phyloP scores from a whole-genome alignment of 2,797 vertebrate species.

The Sebastes diploproa region DNA sequence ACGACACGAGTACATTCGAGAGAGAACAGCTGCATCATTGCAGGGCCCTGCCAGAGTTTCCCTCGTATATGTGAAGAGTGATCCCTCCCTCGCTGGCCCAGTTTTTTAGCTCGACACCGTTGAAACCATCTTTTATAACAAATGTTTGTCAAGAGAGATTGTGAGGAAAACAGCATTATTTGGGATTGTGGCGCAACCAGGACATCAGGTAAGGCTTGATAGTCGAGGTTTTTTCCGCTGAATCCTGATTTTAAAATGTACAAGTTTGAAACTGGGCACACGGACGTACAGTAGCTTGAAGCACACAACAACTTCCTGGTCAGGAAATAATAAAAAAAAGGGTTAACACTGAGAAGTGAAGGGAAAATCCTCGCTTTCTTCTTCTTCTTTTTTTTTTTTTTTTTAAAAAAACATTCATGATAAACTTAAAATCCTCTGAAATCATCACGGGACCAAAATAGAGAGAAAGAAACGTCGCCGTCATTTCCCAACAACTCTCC shows the following conservation, averaged over 20 bases:
- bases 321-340: conserved; percentile 1
- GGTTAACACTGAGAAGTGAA: conserved; percentile 62
- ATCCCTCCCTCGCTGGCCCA: conserved; percentile 23
- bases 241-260: conserved; percentile 32
- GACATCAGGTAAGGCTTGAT: conserved; percentile 54
- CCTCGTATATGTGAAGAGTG: conserved; percentile 35
- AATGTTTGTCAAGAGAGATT: conserved; percentile 14
- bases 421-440: conserved; percentile 54
- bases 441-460: conserved; percentile 46
- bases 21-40: conserved; percentile 53
- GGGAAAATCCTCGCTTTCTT: conserved; percentile 48
- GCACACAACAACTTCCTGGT: conserved; percentile 35
- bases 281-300: conserved; percentile 37
- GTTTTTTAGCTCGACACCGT: conserved; percentile 24
- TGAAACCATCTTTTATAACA: background rate
- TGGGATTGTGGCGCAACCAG: conserved; percentile 44
- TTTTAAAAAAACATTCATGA: conserved; percentile 57
- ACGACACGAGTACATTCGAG: conserved; percentile 49
- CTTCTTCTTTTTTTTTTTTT: background rate
- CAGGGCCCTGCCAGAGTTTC: conserved; percentile 54
- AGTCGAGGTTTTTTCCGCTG: conserved; percentile 15
- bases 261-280: conserved; percentile 37
- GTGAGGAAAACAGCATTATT: conserved; percentile 38
- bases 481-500: conserved; percentile 57
- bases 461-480: conserved; percentile 45